Percentiles rank a stretch among this genome's conserved stretches.
phyloP scores from a whole-genome alignment of 2,113 vertebrate species.

The Colaptes auratus region DNA sequence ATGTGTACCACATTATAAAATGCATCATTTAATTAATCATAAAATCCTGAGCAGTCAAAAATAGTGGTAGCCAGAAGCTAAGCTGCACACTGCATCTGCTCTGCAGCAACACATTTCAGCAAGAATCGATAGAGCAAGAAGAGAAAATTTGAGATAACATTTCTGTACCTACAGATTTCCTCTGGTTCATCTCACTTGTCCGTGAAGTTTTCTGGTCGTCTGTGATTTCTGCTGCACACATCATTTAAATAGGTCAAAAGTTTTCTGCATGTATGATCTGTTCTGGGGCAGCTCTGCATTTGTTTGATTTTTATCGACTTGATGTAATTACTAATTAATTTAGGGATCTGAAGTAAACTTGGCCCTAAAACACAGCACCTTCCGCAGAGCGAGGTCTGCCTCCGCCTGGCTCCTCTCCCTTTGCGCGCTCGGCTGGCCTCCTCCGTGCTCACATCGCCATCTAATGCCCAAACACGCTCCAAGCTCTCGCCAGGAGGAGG shows the following conservation, averaged over 20 bases:
- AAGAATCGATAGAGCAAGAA: neutral
- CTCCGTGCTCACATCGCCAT: neutral
- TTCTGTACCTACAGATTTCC: neutral
- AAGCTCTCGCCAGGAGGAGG: neutral
- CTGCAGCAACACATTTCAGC: neutral
- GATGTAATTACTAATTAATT: neutral
- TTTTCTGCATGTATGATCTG: fast-evolving
- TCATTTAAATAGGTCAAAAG: neutral
- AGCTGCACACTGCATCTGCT: neutral
- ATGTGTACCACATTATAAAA: neutral
- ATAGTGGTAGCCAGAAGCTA: neutral
- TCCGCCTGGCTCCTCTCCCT: neutral
- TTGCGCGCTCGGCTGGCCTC: neutral
- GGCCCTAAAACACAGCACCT: neutral
- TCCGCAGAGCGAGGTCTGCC: neutral
- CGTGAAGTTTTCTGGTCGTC: fast-evolving
- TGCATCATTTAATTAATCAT: neutral
- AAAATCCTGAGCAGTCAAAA: neutral
- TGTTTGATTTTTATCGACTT: neutral
- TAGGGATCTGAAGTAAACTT: fast-evolving
- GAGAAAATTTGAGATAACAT: fast-evolving
- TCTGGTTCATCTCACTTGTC: neutral
- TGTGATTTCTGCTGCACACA: neutral
- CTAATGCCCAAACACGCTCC: neutral
- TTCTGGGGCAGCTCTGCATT: neutral